These are phyloP conservation scores for Zophobas atratus DNA, from an alignment of 1,140 invertebrate species.

Conservation along the genomic window DNA sequence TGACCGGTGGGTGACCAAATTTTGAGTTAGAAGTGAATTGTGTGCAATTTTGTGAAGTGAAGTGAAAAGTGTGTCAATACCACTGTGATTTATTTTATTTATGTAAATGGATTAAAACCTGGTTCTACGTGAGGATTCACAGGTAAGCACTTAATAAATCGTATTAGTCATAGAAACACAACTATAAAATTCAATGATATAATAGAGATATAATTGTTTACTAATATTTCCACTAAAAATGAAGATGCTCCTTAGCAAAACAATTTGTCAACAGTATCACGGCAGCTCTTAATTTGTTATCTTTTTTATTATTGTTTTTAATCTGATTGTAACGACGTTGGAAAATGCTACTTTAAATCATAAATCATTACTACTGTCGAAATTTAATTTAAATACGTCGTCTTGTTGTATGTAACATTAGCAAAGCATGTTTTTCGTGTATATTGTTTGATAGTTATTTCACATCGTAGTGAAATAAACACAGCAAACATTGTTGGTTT, in stretches of 20 bases:
- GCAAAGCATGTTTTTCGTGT: too few species aligned
- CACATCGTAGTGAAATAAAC: too few species aligned
- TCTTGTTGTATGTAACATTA: too few species aligned
- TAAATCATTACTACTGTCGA: too few species aligned
- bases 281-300: neutral
- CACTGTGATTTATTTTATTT: neutral
- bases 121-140: constrained; percentile 13
- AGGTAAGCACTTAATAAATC: constrained; percentile 7
- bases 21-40: neutral
- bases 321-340: neutral
- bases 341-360: too few species aligned
- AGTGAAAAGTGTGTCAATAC: neutral
- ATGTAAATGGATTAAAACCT: constrained; percentile 7
- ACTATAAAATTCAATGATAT: neutral
- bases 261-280: neutral
- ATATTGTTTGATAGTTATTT: too few species aligned
- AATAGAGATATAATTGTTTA: constrained; percentile 19
- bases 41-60: neutral
- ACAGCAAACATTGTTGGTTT: too few species aligned
- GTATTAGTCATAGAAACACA: constrained; percentile 6
- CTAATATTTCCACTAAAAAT: neutral
- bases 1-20: neutral
- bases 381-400: too few species aligned
- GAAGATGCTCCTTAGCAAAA: neutral
- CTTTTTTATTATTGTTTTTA: neutral